phyloP scores from a whole-genome alignment of 2,797 vertebrate genomes.

The Nyctibius grandis region DNA sequence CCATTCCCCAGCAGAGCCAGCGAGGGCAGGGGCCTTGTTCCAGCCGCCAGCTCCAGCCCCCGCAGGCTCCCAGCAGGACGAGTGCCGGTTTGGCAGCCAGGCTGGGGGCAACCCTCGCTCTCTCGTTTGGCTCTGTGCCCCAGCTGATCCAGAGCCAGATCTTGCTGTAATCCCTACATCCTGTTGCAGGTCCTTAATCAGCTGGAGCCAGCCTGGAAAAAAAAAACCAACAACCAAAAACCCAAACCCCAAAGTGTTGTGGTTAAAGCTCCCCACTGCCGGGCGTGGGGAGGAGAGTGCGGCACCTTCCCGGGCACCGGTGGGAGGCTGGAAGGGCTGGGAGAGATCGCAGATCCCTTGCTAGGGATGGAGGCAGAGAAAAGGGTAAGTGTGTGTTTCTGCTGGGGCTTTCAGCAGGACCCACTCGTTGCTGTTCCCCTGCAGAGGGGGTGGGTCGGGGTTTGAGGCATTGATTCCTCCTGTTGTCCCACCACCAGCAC shows the following conservation, averaged over 20 bases:
- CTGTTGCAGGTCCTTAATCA: conserved; percentile 81
- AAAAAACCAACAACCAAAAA: neutral
- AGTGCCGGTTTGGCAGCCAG: conserved; percentile 28
- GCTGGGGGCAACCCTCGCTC: conserved; percentile 53
- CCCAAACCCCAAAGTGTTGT: neutral
- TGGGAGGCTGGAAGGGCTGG: neutral
- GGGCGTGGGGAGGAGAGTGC: conserved; percentile 23
- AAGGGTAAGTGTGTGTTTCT: neutral
- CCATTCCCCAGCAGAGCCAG: conserved; percentile 2
- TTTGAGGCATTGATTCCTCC: neutral
- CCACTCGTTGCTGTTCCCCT: neutral
- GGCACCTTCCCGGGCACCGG: neutral
- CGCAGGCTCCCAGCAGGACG: conserved; percentile 14
- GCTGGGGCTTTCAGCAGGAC: neutral
- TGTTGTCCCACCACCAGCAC: neutral
- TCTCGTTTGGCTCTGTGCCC: conserved; percentile 69
- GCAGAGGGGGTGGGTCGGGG: neutral
- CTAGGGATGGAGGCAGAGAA: neutral
- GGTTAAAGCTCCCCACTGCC: conserved; percentile 2
- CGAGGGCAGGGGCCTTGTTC: conserved; percentile 8
- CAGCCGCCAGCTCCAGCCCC: neutral
- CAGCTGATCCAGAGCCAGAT: conserved; percentile 71
- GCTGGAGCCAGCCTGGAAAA: conserved; percentile 67
- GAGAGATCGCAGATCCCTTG: neutral
- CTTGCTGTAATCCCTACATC: conserved; percentile 78